Conservation (phyloP, 2,888 invertebrate genomes). For the Hemistola chrysoprasaria region DNA sequence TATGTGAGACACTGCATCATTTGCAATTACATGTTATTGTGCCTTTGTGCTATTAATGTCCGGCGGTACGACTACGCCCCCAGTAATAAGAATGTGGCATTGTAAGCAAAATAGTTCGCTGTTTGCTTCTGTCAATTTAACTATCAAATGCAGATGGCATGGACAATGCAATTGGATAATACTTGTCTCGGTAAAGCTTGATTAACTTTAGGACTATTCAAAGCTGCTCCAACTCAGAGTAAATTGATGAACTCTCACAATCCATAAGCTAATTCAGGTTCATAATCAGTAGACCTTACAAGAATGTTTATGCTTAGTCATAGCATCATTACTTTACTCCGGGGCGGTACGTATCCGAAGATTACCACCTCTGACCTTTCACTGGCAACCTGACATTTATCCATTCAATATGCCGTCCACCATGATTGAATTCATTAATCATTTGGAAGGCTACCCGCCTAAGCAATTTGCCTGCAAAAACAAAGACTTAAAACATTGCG, state of each 20-base stretch:
- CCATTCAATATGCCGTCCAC: conserved; percentile 42
- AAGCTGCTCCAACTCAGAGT: not conserved
- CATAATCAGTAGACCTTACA: conserved; percentile 17
- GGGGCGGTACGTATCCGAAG: conserved; percentile 30
- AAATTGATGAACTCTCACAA: conserved; percentile 10
- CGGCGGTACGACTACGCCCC: conserved; percentile 46
- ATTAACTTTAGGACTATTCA: conserved; percentile 16
- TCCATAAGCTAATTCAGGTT: conserved; percentile 2
- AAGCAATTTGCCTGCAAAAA: conserved; percentile 54
- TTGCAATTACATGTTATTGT: conserved; percentile 82
- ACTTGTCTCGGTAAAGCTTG: conserved; percentile 33
- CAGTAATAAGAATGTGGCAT: conserved; percentile 63
- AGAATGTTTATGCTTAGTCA: conserved; percentile 32
- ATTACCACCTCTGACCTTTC: conserved; percentile 39
- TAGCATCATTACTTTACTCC: conserved; percentile 33
- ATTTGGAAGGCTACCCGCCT: conserved; percentile 36
- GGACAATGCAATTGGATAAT: conserved; percentile 42
- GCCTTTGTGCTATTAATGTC: conserved; percentile 73
- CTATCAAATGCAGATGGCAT: conserved; percentile 36
- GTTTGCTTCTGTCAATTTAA: conserved; percentile 70
- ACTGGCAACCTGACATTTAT: conserved; percentile 42
- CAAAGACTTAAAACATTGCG: conserved; percentile 50
- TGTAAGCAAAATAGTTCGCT: conserved; percentile 73
- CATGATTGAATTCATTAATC: conserved; percentile 47
- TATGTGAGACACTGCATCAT: conserved; percentile 76